A percentile compares a stretch with the other conserved stretches of the same genome.
Evolutionary conservation across 2,113 vertebrate genomes (phyloP).

Genomic region (Daubentonia madagascariensis): DNA sequence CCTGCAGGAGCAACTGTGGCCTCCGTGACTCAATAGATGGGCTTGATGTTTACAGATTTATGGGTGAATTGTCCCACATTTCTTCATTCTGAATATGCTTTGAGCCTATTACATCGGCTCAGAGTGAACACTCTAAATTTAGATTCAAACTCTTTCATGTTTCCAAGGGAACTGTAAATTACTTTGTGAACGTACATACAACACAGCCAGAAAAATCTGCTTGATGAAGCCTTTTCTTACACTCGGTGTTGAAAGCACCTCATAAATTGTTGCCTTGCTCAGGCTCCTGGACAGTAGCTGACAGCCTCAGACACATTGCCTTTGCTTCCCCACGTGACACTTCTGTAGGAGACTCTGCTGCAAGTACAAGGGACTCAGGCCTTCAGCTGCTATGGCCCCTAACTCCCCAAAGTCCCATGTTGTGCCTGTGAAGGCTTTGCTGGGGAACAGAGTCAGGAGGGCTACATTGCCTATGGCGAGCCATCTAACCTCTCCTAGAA

Average conservation of each 20-base stretch:
- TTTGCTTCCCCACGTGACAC: background rate
- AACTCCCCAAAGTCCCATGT: background rate
- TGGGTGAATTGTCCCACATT: background rate
- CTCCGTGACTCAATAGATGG: background rate
- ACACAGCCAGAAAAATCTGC: conserved; percentile 45
- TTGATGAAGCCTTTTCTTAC: conserved; percentile 33
- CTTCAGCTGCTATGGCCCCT: background rate
- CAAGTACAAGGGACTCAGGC: background rate
- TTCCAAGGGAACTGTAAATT: conserved; percentile 80
- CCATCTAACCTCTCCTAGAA: background rate
- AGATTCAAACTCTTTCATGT: conserved; percentile 72
- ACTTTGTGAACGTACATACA: conserved; percentile 67
- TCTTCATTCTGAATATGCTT: conserved; percentile 64
- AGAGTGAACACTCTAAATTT: conserved; percentile 76
- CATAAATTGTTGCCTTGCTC: conserved; percentile 46
- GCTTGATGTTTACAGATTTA: background rate
- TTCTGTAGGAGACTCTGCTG: background rate
- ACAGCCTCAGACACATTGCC: conserved; percentile 28
- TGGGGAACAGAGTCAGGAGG: background rate
- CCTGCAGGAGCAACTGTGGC: background rate
- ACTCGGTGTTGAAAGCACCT: background rate
- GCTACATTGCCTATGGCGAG: background rate
- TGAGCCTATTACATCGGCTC: conserved; percentile 58
- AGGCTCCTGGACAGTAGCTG: conserved; percentile 32
- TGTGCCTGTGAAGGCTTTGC: background rate